phyloP scores from a whole-genome alignment of 2,113 vertebrate species.

The Centropus unirufus region DNA sequence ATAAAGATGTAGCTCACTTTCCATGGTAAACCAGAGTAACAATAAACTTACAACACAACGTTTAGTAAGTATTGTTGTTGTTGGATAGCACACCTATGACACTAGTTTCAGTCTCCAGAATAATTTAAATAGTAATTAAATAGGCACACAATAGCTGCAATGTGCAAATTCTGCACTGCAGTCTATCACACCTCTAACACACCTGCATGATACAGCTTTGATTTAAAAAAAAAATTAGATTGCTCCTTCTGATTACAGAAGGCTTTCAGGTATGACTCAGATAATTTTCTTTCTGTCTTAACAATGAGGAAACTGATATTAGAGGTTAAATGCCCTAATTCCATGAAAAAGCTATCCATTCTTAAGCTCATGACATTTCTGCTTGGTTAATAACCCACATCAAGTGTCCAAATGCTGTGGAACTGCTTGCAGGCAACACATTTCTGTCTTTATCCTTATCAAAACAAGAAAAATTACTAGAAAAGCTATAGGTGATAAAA shows the following conservation, averaged over 20 bases:
- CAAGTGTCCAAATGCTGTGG: background rate
- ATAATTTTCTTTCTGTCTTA: constrained; percentile 17
- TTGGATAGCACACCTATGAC: background rate
- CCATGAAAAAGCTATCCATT: background rate
- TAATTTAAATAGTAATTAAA: background rate
- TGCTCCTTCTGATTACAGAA: background rate
- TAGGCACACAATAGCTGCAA: background rate
- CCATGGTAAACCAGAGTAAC: background rate
- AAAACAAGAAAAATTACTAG: background rate
- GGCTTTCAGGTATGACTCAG: constrained; percentile 19
- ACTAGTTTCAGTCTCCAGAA: background rate
- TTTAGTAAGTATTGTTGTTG: background rate
- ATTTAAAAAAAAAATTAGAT: background rate
- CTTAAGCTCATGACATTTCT: background rate
- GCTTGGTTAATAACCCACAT: background rate
- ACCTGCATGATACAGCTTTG: background rate
- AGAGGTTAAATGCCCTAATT: background rate
- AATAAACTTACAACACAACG: background rate
- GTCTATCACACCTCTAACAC: background rate
- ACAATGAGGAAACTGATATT: constrained; percentile 2
- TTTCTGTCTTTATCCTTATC: background rate
- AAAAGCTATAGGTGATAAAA: background rate
- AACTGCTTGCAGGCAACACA: constrained; percentile 8
- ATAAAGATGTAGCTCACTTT: background rate
- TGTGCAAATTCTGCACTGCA: background rate